These are phyloP conservation scores for Hydropotes inermis DNA, from an alignment of 2,113 vertebrate genomes.

Conservation along the genomic window DNA sequence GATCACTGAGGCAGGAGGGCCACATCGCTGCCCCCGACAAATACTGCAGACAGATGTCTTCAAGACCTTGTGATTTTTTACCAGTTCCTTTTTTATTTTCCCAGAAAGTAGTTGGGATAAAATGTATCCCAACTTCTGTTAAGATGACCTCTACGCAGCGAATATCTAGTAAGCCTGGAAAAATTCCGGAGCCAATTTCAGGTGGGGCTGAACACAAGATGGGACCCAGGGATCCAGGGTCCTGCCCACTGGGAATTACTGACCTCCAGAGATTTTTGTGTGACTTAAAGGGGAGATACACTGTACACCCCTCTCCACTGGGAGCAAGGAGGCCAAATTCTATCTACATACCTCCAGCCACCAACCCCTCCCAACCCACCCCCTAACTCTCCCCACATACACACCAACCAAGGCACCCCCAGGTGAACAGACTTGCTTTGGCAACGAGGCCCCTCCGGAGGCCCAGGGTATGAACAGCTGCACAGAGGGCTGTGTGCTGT, in stretches of 20 bases:
- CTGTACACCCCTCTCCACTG: background rate
- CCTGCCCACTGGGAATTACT: background rate
- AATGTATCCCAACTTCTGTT: background rate
- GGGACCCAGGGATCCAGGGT: background rate
- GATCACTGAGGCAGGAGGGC: background rate
- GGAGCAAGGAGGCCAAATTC: background rate
- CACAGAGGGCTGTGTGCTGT: background rate
- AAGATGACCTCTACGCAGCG: background rate
- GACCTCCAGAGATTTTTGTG: background rate
- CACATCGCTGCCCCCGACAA: rapidly evolving
- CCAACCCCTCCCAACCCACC: background rate
- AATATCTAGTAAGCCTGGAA: background rate
- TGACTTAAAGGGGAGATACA: background rate
- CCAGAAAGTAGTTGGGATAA: background rate
- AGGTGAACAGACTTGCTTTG: background rate
- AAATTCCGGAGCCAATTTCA: background rate
- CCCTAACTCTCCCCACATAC: background rate
- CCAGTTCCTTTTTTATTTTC: background rate
- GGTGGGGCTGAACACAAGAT: background rate
- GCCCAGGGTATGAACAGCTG: background rate
- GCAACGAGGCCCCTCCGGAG: background rate
- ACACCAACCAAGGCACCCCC: background rate
- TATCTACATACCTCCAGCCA: background rate
- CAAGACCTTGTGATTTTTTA: background rate
- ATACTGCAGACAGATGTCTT: background rate